These are phyloP conservation scores for Pipistrellus pygmaeus DNA, from an alignment of 2,797 vertebrate genomes.

Conservation along the genomic window DNA sequence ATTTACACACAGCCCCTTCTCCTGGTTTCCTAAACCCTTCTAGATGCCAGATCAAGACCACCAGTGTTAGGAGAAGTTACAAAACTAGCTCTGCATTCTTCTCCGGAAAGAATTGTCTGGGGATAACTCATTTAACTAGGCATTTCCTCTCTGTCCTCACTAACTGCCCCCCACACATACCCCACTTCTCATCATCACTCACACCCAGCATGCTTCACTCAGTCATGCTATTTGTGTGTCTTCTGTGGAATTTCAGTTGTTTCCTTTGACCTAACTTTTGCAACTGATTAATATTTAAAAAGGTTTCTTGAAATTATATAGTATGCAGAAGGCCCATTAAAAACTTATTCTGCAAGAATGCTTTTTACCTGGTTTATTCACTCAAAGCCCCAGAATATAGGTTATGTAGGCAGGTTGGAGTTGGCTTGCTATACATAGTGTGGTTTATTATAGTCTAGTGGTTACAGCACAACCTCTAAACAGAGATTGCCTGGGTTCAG, in stretches of 20 bases:
- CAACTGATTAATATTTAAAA: not conserved
- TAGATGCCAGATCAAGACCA: too few species aligned
- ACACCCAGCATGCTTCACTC: not conserved
- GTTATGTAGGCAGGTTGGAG: not conserved
- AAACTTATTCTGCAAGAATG: not conserved
- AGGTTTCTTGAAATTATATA: not conserved
- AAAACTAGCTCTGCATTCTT: not conserved
- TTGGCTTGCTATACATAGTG: not conserved
- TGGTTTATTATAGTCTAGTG: not conserved
- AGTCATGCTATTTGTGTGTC: not conserved
- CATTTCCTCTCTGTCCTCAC: not conserved
- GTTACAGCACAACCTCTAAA: not conserved
- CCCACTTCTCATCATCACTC: not conserved
- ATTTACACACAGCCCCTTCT: too few species aligned
- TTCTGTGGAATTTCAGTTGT: not conserved
- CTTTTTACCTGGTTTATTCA: not conserved
- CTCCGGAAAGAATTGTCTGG: not conserved
- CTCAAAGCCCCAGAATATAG: not conserved
- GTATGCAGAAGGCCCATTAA: not conserved
- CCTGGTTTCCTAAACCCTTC: too few species aligned
- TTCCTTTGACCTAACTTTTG: conserved; percentile 47
- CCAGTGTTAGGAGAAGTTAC: not conserved
- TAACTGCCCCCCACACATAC: too few species aligned
- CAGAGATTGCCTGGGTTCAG: not conserved
- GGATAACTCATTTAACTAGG: not conserved